phyloP scores from a whole-genome alignment of 2,113 vertebrate species.

The Microcebus lehilahytsara region DNA sequence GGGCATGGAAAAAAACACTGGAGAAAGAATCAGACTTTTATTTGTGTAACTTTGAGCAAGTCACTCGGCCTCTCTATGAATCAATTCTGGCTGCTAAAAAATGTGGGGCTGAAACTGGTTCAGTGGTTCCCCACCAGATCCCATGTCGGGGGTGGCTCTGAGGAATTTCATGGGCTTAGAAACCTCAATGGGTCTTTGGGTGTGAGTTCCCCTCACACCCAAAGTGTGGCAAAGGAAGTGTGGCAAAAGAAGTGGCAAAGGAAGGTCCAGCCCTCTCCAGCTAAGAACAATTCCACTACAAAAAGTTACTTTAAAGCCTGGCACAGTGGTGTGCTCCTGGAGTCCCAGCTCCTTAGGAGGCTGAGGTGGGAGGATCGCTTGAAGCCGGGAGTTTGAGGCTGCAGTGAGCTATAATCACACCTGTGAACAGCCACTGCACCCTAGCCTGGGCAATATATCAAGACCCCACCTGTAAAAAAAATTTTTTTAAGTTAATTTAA shows the following conservation, averaged over 20 bases:
- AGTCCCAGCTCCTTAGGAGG: too few relatives aligned
- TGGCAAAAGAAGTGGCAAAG: too few relatives aligned
- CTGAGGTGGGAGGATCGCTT: too few relatives aligned
- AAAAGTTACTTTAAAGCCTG: neutral
- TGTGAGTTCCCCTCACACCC: neutral
- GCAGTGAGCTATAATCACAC: too few relatives aligned
- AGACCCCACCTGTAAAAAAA: too few relatives aligned
- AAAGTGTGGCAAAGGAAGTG: too few relatives aligned
- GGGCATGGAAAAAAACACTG: neutral
- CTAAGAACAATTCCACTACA: neutral
- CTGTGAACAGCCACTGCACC: too few relatives aligned
- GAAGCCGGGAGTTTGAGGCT: too few relatives aligned
- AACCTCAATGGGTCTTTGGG: neutral
- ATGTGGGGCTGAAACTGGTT: neutral
- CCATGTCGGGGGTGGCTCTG: accelerated
- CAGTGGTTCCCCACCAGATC: neutral
- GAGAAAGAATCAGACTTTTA: neutral
- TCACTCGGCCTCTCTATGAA: neutral
- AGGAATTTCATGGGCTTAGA: neutral
- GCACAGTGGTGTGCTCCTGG: too few relatives aligned
- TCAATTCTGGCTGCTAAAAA: neutral
- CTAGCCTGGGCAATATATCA: too few relatives aligned
- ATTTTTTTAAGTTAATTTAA: neutral
- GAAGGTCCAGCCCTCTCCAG: neutral
- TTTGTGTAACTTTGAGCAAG: neutral